These are phyloP conservation scores for Pollicipes pollicipes DNA, from an alignment of 1,140 invertebrate genomes.

Conservation along the genomic window DNA sequence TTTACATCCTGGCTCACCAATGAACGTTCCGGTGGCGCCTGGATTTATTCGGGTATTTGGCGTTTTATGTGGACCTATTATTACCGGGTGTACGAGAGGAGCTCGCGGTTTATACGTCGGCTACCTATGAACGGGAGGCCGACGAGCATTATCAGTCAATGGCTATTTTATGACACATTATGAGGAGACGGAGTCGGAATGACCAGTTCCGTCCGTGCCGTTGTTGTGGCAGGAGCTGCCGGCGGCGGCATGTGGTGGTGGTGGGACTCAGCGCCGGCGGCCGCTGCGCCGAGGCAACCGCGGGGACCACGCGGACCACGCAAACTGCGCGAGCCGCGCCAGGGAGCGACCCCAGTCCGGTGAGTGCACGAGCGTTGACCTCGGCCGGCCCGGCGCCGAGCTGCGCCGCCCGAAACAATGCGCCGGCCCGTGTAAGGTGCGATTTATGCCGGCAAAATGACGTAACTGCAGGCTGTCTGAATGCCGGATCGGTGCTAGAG, in stretches of 20 bases:
- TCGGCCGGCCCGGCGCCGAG: too few species aligned
- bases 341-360: not conserved
- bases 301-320: not conserved
- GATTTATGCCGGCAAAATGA: not conserved
- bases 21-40: not conserved
- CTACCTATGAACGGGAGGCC: not conserved
- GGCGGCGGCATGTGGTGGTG: not conserved
- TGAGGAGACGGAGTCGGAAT: not conserved
- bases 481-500: not conserved
- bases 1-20: not conserved
- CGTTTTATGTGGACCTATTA: slow-evolving; percentile 2
- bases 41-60: not conserved
- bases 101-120: not conserved
- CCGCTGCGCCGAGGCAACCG: too few species aligned
- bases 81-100: not conserved
- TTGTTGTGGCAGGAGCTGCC: not conserved
- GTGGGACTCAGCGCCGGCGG: not conserved
- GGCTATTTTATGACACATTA: not conserved
- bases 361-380: not conserved
- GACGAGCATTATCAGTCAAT: not conserved
- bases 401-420: not conserved
- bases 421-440: not conserved
- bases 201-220: not conserved
- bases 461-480: not conserved
- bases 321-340: not conserved